phyloP scores from a whole-genome alignment of 2,797 vertebrate species.

The Peromyscus nudipes region DNA sequence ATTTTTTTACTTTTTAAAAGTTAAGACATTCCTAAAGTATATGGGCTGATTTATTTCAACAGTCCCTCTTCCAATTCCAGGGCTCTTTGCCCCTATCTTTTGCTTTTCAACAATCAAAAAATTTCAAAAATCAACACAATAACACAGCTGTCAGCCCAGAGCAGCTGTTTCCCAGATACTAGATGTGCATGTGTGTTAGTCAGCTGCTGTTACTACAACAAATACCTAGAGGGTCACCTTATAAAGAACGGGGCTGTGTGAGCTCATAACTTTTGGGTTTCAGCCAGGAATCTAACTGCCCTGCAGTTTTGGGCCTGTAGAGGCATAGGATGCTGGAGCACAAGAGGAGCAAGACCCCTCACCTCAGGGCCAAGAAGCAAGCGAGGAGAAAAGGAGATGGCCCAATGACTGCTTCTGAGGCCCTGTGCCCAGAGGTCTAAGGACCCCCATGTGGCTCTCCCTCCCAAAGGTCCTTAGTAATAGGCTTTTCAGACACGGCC shows the following conservation, averaged over 20 bases:
- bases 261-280: not conserved
- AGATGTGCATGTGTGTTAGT: not conserved
- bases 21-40: too few species aligned
- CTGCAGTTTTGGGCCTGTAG: not conserved
- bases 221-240: not conserved
- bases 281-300: not conserved
- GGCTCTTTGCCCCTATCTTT: too few species aligned
- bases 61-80: too few species aligned
- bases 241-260: not conserved
- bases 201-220: not conserved
- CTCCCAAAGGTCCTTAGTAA: not conserved
- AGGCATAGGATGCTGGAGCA: not conserved
- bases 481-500: not conserved
- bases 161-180: not conserved
- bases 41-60: too few species aligned
- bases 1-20: too few species aligned
- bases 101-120: too few species aligned
- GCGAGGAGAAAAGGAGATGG: too few species aligned
- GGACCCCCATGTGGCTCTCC: too few species aligned
- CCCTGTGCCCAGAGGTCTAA: not conserved
- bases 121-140: too few species aligned
- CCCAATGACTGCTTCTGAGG: not conserved
- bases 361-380: not conserved
- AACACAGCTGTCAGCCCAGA: not conserved
- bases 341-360: not conserved